Conservation (phyloP, 1,140 invertebrate species). For the Archegozetes longisetosus region DNA sequence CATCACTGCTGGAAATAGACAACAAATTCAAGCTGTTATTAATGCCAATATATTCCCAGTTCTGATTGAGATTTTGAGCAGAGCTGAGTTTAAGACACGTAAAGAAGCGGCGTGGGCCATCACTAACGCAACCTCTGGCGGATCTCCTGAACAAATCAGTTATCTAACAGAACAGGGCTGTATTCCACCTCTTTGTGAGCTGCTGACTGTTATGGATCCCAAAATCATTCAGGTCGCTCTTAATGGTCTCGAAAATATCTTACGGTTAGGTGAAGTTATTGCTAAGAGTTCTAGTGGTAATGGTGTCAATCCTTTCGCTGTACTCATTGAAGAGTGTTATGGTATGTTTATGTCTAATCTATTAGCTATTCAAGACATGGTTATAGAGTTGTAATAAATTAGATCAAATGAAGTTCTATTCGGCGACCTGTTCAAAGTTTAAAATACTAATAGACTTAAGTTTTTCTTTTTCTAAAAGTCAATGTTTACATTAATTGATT, state of each 20-base stretch:
- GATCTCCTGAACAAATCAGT: conserved; percentile 78
- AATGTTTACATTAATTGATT: no score
- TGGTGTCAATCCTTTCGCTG: conserved; percentile 71
- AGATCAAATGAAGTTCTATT: no score
- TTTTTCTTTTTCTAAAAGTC: no score
- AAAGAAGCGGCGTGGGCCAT: conserved; percentile 98
- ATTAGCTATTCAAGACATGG: background rate
- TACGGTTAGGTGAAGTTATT: conserved; percentile 75
- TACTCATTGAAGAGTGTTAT: conserved; percentile 86
- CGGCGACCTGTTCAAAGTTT: no score
- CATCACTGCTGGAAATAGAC: conserved; percentile 87
- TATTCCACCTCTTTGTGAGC: conserved; percentile 83
- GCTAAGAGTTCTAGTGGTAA: conserved; percentile 38
- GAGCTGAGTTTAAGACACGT: conserved; percentile 87
- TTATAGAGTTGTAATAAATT: background rate
- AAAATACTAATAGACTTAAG: no score
- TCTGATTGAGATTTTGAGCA: conserved; percentile 72
- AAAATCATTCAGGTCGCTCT: conserved; percentile 96
- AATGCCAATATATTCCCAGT: conserved; percentile 87
- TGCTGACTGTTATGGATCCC: conserved; percentile 79
- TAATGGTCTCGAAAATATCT: conserved; percentile 89
- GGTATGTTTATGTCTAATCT: conserved; percentile 52
- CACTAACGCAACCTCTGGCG: conserved; percentile 90
- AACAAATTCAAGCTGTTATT: conserved; percentile 86
- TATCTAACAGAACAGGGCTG: conserved; percentile 50